phyloP scores from a whole-genome alignment of 2,888 invertebrate species.

The Monopis laevigella region DNA sequence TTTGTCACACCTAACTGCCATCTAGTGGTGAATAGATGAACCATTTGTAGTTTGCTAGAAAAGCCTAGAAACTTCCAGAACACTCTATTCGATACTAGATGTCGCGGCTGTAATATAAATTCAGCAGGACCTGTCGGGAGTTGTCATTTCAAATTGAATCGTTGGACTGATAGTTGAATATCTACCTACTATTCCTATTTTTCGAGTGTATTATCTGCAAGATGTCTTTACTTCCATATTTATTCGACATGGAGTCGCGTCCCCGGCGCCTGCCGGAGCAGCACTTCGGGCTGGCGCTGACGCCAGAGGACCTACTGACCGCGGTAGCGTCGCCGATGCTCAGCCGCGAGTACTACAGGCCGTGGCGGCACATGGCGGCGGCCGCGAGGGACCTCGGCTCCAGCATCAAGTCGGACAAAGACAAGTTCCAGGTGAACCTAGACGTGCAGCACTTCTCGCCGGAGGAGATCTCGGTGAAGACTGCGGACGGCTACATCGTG shows the following conservation, averaged over 20 bases:
- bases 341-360: conserved; percentile 43
- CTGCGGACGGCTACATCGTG: conserved; percentile 73
- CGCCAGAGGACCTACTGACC: conserved; percentile 41
- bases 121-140: too few relatives aligned
- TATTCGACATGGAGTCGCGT: conserved; percentile 29
- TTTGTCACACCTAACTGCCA: too few relatives aligned
- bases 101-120: too few relatives aligned
- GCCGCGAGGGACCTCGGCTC: conserved; percentile 60
- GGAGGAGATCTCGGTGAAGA: conserved; percentile 79
- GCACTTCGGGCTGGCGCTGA: conserved; percentile 43
- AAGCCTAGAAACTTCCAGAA: too few relatives aligned
- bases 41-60: too few relatives aligned
- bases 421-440: conserved; percentile 68
- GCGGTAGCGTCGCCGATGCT: conserved; percentile 23
- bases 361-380: conserved; percentile 53
- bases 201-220: neutral
- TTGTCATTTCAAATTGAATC: too few relatives aligned
- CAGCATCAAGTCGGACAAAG: conserved; percentile 57
- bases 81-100: too few relatives aligned
- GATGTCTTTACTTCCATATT: conserved; percentile 36
- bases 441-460: conserved; percentile 83
- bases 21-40: too few relatives aligned
- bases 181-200: neutral
- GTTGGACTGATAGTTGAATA: too few relatives aligned
- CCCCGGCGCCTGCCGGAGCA: conserved; percentile 35